These are phyloP conservation scores for Lonchura striata DNA, from an alignment of 2,113 vertebrate species.

Conservation along the genomic window DNA sequence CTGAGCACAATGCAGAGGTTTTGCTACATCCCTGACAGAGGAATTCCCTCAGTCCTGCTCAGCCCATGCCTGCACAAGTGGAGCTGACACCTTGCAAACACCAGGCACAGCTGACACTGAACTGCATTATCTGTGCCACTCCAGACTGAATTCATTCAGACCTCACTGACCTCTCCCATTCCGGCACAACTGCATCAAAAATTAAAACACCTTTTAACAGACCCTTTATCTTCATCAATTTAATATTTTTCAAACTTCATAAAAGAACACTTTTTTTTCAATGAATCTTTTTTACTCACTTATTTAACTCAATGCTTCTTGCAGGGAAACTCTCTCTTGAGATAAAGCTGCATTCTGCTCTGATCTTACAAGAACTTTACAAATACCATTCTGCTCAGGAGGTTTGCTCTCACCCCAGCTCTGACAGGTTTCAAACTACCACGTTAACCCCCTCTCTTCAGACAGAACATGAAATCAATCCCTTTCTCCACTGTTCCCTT, in stretches of 20 bases:
- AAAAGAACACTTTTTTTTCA: neutral
- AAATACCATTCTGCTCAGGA: neutral
- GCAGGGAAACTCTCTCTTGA: neutral
- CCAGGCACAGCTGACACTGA: neutral
- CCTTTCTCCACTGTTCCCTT: neutral
- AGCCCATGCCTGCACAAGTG: neutral
- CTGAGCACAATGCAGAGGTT: neutral
- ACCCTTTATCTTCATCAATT: neutral
- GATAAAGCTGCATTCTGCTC: neutral
- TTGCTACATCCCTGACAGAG: neutral
- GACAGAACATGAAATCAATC: neutral
- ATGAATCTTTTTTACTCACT: neutral
- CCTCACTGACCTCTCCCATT: neutral
- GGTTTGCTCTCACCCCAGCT: neutral
- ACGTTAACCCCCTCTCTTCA: neutral
- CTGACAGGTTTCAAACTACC: neutral
- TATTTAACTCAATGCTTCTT: neutral
- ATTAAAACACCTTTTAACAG: neutral
- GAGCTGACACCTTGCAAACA: neutral
- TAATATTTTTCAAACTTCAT: neutral
- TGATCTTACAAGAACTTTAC: neutral
- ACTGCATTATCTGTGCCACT: neutral
- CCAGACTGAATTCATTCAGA: neutral
- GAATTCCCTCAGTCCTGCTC: neutral
- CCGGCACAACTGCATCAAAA: slow-evolving; percentile 6